Base-by-base conservation (phyloP, 1,140 invertebrate genomes). In the Drosophila paulistorum region DNA sequence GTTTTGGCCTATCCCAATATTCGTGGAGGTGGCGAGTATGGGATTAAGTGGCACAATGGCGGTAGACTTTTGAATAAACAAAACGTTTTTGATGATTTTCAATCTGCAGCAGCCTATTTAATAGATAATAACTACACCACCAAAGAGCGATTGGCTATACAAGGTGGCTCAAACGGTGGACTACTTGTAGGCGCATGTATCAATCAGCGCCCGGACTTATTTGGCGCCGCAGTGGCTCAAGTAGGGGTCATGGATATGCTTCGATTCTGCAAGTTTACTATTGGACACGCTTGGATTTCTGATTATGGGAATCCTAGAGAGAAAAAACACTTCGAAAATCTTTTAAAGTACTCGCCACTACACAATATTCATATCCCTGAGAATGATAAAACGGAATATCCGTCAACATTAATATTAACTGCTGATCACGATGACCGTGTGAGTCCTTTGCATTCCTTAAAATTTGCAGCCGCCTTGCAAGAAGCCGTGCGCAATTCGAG, bases 341-440 rank as follows among this genome's bases (percentile, higher is more conserved):
- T 99, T 7, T 94, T 96, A 14, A 98, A 98, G 92, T 98, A 97
- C 93, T 99, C 98, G 7, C 99, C 99, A 0, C 93, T 99, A 10
- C 99, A 99, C 93, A 99, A 99, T 92, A 95, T 99, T 7, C 93
- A 93, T 55, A 82, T 95, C 17, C 97, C 97, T 0, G 83, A 94
- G 65, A 93, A 66, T 87, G 85, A 90, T 4, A 87, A 86, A 17
- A 82, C 90, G 10, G 94, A 99, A 93, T 99, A 99, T 94, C 99
- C 99, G 14, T 95, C 98, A 7, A 96, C 95, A 6, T 92, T 99
- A 17, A 93, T 99, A 42, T 91, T 98, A 68, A 99, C 98, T 23
- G 99, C 97, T 17, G 98, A 99, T 94, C 99, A 99, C 93, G 98
- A 99, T 93, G 98, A 99, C 93, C 95, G 98, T 68, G 98, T 99